Evolutionary conservation across 30 jellyfish, hydroid and myxozoan genomes (phyloP), one percentile per base, ranked within the genome.

Genomic region (Cassiopea xamachana): DNA sequence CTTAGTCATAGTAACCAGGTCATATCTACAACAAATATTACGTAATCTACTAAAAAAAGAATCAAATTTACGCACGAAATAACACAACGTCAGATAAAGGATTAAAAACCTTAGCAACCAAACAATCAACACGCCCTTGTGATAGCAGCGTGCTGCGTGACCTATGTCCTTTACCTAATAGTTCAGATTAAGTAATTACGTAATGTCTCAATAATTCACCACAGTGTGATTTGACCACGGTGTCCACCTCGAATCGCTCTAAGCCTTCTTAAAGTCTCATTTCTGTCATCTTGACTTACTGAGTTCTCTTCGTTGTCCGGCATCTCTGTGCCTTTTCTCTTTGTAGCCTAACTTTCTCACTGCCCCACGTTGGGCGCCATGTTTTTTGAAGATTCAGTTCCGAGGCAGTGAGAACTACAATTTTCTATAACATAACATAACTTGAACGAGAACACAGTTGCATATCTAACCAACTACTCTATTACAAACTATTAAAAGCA

Each of bases 301-400:
- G 83, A 2, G 60, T 74, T 74, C 61, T 74, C 83, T 55, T 74
- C 83, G 15, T 74, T 74, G 19, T 15, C 61, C 60, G 60, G 51
- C 83, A 74, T 74, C 51, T 74, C 51, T 74, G 39, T 19, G 43
- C 43, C 55, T 5, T 74, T 74, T 55, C 60, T n/a, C 43, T 74
- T 74, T 74, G 61, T 45, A 74, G 51, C 19, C 51, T 74, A 15
- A 19, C 10, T 55, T 74, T 48, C 83, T 55, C 83, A 48, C 48
- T 46, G 61, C 12, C 64, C 64, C 64, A 77, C 70, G 86, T 80
- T 80, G 77, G 89, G 89, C 78, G 77, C 89, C 89, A 80, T 80
- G 78, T 80, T 80, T 80, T 80, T 79, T 80, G 89, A 80, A 80
- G 7, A 55, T 55, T 55, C 64, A 55, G 64, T 3, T 55, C 12